phyloP scores from a whole-genome alignment of 2,113 vertebrate species.

The Stomatorhinus ivindoensis region DNA sequence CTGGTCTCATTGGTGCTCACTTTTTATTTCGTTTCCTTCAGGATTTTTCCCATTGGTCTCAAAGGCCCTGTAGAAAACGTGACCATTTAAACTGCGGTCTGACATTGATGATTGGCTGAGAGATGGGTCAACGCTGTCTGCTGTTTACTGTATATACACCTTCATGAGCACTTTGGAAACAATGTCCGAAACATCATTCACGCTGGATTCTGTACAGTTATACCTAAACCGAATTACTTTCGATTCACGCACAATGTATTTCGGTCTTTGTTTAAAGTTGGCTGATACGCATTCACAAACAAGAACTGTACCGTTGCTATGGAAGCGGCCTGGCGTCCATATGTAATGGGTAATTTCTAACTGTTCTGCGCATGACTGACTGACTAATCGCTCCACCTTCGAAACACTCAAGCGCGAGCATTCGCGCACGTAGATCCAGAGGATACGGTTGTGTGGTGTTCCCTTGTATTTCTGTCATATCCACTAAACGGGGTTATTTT shows the following conservation, averaged over 20 bases:
- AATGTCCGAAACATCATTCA: neutral
- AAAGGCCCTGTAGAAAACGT: constrained; percentile 30
- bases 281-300: neutral
- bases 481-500: neutral
- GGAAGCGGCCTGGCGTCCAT: constrained; percentile 10
- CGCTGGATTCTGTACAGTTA: neutral
- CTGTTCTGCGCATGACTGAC: constrained; percentile 1
- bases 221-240: neutral
- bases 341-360: neutral
- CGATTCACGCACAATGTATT: neutral
- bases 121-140: neutral
- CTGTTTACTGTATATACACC: neutral
- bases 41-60: constrained; percentile 13
- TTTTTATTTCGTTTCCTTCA: neutral
- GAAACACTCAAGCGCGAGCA: neutral
- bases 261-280: neutral
- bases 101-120: neutral
- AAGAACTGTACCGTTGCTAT: neutral
- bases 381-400: neutral
- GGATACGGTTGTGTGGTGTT: too few species aligned
- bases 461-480: neutral
- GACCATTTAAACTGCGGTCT: constrained; percentile 22
- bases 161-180: neutral
- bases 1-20: constrained; percentile 28
- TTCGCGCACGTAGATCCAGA: neutral